Evolutionary conservation across 2,888 invertebrate species (phyloP), one percentile per base, ranked within the genome.

Genomic region (Papilio protenor): DNA sequence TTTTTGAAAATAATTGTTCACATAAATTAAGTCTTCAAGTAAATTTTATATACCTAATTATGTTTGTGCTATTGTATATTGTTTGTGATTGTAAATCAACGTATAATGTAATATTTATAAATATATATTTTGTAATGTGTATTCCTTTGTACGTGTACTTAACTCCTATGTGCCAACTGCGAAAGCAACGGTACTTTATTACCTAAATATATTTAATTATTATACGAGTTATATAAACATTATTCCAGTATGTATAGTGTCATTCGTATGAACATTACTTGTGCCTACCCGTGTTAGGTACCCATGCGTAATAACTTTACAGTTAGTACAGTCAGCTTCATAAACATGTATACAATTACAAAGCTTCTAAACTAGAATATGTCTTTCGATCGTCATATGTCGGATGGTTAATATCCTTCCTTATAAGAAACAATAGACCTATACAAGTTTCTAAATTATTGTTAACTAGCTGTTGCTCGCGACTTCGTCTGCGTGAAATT

Each of bases 81-180:
- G 76, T 79, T 80, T 79, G 79, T 81, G 81, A 81, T 79, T 80
- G 23, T 73, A 69, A 79, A 76, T 79, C 78, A 64, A 45, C 5
- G 55, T 72, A 78, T 75, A 75, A 27, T 75, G 75, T 52, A 78
- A 76, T 47, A 72, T 75, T 71, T 69, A 59, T 71, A 79, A 73
- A 76, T 71, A 73, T 69, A 73, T 76, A 76, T 76, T 79, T 79
- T 76, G 73, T 79, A 76, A 71, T 66, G 57, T 73, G 72, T 79
- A 77, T 78, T 75, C 59, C 71, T 80, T 73, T 75, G 77, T 77
- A 77, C 52, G 72, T 72, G 69, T 66, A 73, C 57, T 49, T 73
- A 27, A 77, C 49, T 76, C 47, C 59, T 57, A 73, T 73, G 78
- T 79, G 78, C 78, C 77, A 77, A 79, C 18, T 72, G 55, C 61